phyloP scores from a whole-genome alignment of 2,797 vertebrate species.

The Clarias platycephalus region DNA sequence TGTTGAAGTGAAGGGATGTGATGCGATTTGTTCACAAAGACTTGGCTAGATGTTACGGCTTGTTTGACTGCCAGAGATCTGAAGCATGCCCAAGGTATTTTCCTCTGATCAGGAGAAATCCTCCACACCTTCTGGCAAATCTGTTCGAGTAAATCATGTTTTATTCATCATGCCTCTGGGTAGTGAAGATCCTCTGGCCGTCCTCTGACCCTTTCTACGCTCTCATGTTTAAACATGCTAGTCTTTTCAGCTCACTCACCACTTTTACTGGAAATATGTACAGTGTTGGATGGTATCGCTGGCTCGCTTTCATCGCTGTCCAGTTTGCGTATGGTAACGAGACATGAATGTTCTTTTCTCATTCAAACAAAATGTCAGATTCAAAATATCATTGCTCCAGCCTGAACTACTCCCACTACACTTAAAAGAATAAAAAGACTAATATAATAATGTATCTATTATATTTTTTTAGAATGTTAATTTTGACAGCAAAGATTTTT shows the following conservation, averaged over 20 bases:
- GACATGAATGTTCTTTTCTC: not conserved
- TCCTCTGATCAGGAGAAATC: not conserved
- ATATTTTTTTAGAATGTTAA: not conserved
- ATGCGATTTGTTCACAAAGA: not conserved
- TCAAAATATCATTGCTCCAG: not conserved
- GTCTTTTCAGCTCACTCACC: not conserved
- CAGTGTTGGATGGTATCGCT: not conserved
- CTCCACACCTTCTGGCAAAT: not conserved
- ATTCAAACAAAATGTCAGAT: not conserved
- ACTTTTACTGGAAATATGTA: not conserved
- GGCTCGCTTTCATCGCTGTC: not conserved
- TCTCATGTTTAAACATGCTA: slow-evolving; percentile 5
- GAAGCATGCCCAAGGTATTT: not conserved
- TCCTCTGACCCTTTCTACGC: not conserved
- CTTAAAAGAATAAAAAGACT: not conserved
- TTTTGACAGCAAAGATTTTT: not conserved
- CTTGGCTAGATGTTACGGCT: not conserved
- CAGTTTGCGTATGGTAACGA: not conserved
- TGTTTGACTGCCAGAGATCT: not conserved
- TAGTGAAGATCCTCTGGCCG: not conserved
- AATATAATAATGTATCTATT: too few relatives aligned
- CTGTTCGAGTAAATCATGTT: not conserved
- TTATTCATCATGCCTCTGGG: not conserved
- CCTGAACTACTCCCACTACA: not conserved
- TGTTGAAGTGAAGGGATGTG: not conserved